Evolutionary conservation across 2,797 vertebrate genomes (phyloP).

Genomic region (Sebastes reedi): DNA sequence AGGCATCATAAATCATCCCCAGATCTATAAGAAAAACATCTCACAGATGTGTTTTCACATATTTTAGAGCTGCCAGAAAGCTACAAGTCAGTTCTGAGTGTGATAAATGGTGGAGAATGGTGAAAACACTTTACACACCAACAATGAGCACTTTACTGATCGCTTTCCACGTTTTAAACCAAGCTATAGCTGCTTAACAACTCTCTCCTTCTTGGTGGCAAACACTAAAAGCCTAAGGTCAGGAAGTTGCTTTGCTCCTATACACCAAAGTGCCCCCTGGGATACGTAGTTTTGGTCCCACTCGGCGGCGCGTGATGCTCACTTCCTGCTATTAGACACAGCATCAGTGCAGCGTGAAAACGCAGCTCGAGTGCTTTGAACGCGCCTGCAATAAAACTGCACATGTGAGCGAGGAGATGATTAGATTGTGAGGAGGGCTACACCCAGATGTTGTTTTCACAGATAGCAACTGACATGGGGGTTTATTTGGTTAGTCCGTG

Average conservation of each 20-base stretch:
- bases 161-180: neutral
- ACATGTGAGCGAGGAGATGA: constrained; percentile 30
- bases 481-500: constrained; percentile 5
- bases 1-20: too few relatives aligned
- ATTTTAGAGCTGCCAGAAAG: neutral
- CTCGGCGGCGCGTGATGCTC: constrained; percentile 51
- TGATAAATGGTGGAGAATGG: neutral
- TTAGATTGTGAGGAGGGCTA: constrained; percentile 38
- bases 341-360: constrained; percentile 74
- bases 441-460: constrained; percentile 57
- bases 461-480: constrained; percentile 5
- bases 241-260: constrained; percentile 48
- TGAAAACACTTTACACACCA: constrained; percentile 8
- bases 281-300: constrained; percentile 58
- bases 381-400: neutral
- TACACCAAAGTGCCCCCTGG: constrained; percentile 54
- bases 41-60: neutral
- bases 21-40: too few relatives aligned
- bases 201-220: constrained; percentile 18
- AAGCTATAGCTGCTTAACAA: constrained; percentile 17
- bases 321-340: constrained; percentile 77
- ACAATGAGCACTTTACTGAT: constrained; percentile 27
- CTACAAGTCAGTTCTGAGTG: neutral
- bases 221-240: constrained; percentile 63
- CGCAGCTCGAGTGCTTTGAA: constrained; percentile 54